These are phyloP conservation scores for Chalcis sispes DNA, from an alignment of 2,888 invertebrate genomes.

Conservation along the genomic window DNA sequence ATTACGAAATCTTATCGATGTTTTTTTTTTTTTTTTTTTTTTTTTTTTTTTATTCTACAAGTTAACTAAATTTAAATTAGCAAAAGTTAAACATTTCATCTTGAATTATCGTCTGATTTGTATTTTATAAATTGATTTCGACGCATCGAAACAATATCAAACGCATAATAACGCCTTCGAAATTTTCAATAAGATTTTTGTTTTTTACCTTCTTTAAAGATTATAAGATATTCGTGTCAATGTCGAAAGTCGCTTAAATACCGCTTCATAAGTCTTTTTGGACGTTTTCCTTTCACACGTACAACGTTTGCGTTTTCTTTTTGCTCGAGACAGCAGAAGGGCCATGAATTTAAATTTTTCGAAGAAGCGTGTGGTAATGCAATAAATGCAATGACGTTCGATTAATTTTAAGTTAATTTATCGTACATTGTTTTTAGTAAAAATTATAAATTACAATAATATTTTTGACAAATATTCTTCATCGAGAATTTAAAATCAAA, in stretches of 20 bases:
- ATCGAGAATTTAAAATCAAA: no score
- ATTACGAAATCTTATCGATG: no score
- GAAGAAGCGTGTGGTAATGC: not conserved
- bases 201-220: conserved; percentile 23
- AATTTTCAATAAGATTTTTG: conserved; percentile 33
- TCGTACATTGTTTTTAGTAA: not conserved
- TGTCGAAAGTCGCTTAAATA: conserved; percentile 9
- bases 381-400: not conserved
- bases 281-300: not conserved
- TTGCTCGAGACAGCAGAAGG: not conserved
- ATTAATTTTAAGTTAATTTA: not conserved
- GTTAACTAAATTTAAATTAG: not conserved
- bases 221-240: conserved; percentile 7
- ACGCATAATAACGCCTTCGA: conserved; percentile 19
- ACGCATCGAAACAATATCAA: conserved; percentile 3
- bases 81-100: not conserved
- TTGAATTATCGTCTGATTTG: not conserved
- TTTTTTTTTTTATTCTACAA: not conserved
- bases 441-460: no score
- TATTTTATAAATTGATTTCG: conserved; percentile 10
- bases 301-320: conserved; percentile 2
- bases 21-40: not conserved
- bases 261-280: conserved; percentile 10
- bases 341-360: conserved; percentile 22
- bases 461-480: no score